A percentile compares a stretch with the other conserved stretches of the same genome.
These are phyloP conservation scores for Proisotoma minuta DNA, from an alignment of 2,888 invertebrate genomes.

Conservation along the genomic window DNA sequence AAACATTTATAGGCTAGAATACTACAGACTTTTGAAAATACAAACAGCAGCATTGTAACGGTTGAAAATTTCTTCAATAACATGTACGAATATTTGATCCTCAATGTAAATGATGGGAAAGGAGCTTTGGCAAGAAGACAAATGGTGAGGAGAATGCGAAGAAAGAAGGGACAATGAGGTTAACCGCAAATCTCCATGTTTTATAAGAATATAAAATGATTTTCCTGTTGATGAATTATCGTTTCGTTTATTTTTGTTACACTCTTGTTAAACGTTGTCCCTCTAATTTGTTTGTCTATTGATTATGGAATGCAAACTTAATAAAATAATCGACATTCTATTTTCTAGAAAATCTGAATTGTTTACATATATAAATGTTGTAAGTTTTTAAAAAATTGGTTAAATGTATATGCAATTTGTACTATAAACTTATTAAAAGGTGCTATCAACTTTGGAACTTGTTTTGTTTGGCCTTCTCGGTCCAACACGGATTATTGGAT, in stretches of 20 bases:
- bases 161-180: background rate
- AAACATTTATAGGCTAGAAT: slow-evolving; percentile 16
- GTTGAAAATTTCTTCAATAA: slow-evolving; percentile 30
- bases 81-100: slow-evolving; percentile 6
- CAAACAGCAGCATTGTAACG: slow-evolving; percentile 28
- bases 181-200: background rate
- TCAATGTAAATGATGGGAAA: slow-evolving; percentile 1
- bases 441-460: background rate
- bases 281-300: background rate
- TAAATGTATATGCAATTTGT: background rate
- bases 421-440: background rate
- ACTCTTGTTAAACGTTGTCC: background rate
- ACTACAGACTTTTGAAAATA: slow-evolving; percentile 31
- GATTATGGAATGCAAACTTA: background rate
- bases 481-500: background rate
- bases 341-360: background rate
- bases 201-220: background rate
- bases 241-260: too few species aligned
- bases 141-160: background rate
- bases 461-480: background rate
- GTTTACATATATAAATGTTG: background rate
- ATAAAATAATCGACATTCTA: background rate
- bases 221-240: background rate
- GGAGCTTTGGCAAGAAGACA: background rate
- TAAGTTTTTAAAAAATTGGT: background rate